Evolutionary conservation across 2,797 vertebrate species (phyloP).

Genomic region (Sebastolobus alascanus): DNA sequence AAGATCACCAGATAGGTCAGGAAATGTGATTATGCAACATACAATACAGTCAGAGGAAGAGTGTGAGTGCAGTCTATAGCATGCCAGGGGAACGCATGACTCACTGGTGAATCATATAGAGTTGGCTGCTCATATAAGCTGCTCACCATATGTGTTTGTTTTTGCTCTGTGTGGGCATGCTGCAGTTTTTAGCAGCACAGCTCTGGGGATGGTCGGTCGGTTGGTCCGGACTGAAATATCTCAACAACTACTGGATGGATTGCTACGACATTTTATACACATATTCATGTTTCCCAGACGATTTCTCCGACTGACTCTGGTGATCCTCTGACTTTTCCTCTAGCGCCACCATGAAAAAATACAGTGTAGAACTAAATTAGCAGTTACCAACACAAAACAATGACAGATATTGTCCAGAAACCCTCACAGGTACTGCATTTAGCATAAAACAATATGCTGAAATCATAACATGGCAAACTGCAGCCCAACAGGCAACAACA

Average conservation of each 20-base stretch:
- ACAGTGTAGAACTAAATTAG: too few species aligned
- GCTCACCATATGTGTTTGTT: conserved; percentile 34
- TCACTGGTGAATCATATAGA: conserved; percentile 52
- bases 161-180: conserved; percentile 42
- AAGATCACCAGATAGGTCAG: conserved; percentile 37
- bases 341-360: too few species aligned
- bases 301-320: neutral
- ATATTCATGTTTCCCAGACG: neutral
- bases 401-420: too few species aligned
- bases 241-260: neutral
- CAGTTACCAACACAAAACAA: too few species aligned
- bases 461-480: too few species aligned
- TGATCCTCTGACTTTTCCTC: neutral
- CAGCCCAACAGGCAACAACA: too few species aligned
- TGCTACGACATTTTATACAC: neutral
- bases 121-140: conserved; percentile 29
- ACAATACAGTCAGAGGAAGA: conserved; percentile 20
- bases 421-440: too few species aligned
- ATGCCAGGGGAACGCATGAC: conserved; percentile 48
- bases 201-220: conserved; percentile 7
- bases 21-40: conserved; percentile 61
- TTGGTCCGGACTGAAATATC: conserved; percentile 4
- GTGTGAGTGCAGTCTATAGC: conserved; percentile 9
- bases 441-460: too few species aligned
- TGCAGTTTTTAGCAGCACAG: conserved; percentile 15